A percentile compares a stretch with the other conserved stretches of the same genome.
Evolutionary conservation across 2,888 invertebrate genomes (phyloP).

Genomic region (Nephrotoma flavescens): DNA sequence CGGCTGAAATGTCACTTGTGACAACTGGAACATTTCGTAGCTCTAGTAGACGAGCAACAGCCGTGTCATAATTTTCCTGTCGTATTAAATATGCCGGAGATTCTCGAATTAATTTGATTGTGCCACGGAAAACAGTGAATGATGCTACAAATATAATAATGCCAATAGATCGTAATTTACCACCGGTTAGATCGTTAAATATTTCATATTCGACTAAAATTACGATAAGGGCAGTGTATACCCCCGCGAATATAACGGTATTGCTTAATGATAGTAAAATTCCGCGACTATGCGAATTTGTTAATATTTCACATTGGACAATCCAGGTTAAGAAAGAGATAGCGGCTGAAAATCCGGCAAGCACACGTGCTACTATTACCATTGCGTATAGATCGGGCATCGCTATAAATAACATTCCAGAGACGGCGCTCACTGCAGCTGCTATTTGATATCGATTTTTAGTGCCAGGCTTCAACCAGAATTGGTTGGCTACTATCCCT

Average conservation of each 20-base stretch:
- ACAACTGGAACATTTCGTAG: constrained; percentile 6
- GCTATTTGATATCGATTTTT: constrained; percentile 8
- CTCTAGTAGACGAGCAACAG: constrained; percentile 4
- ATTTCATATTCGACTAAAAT: neutral
- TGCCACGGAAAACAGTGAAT: neutral
- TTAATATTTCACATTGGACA: constrained; percentile 10
- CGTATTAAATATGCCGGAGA: constrained; percentile 8
- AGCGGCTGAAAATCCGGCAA: constrained; percentile 8
- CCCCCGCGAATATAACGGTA: neutral
- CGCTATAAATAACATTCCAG: neutral
- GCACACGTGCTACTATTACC: constrained; percentile 3
- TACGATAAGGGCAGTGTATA: neutral
- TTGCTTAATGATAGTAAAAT: neutral
- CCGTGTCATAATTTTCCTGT: constrained; percentile 5
- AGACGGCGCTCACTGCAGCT: neutral
- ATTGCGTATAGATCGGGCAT: neutral
- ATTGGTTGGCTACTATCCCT: constrained; percentile 5
- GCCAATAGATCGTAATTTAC: constrained; percentile 2
- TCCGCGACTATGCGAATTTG: constrained; percentile 4
- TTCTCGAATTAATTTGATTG: constrained; percentile 3
- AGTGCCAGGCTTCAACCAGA: neutral
- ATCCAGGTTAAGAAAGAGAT: constrained; percentile 6
- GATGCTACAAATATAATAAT: neutral
- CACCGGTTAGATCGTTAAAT: neutral
- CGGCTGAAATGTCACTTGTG: constrained; percentile 5